These are phyloP conservation scores for Tragelaphus scriptus DNA, from an alignment of 2,113 vertebrate species.

Conservation along the genomic window DNA sequence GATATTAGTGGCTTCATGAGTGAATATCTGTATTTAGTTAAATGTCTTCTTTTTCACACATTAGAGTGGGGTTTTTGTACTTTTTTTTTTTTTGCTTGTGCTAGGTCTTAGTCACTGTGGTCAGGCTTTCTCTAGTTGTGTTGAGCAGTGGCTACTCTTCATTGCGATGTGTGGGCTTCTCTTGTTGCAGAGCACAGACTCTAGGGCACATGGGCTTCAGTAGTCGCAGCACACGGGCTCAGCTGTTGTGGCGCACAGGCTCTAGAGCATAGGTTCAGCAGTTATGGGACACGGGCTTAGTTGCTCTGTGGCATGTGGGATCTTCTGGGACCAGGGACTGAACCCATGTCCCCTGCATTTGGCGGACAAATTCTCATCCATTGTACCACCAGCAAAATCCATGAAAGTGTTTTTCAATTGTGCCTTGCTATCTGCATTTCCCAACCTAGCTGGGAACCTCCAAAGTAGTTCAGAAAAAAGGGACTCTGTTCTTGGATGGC, in stretches of 20 bases:
- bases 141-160: neutral
- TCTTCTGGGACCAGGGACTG: neutral
- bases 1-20: neutral
- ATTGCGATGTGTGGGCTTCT: neutral
- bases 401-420: neutral
- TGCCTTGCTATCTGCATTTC: neutral
- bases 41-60: neutral
- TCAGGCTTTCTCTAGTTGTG: neutral
- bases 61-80: neutral
- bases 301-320: neutral
- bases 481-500: neutral
- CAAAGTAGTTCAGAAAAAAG: neutral
- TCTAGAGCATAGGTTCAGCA: neutral
- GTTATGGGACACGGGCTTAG: neutral
- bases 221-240: neutral
- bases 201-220: too few relatives aligned
- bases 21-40: neutral
- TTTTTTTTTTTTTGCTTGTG: neutral
- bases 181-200: neutral
- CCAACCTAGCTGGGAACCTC: neutral
- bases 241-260: neutral
- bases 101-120: neutral
- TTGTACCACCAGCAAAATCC: neutral
- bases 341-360: neutral
- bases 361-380: neutral